These are phyloP conservation scores for Pontoporia blainvillei DNA, from an alignment of 2,113 vertebrate genomes.

Conservation along the genomic window DNA sequence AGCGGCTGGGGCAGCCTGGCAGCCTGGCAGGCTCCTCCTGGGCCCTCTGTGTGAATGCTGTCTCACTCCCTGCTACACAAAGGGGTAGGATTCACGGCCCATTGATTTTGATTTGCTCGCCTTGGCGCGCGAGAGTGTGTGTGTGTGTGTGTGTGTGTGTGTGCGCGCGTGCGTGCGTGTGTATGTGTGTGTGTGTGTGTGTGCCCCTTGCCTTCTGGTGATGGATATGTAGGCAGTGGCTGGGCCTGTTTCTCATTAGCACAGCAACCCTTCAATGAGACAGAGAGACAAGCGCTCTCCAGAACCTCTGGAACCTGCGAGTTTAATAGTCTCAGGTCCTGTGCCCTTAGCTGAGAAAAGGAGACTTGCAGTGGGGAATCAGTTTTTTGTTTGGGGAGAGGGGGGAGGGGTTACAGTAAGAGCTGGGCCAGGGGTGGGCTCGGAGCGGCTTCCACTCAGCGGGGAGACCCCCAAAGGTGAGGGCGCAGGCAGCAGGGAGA, in stretches of 20 bases:
- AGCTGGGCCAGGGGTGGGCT: not conserved
- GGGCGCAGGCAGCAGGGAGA: not conserved
- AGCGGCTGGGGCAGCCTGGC: constrained; percentile 55
- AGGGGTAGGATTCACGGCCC: constrained; percentile 65
- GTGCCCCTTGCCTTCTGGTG: constrained; percentile 7
- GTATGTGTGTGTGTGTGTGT: not conserved
- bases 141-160: not conserved
- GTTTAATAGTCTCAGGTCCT: constrained; percentile 12
- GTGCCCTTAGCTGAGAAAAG: constrained; percentile 29
- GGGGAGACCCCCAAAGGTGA: not conserved
- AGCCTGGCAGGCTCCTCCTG: constrained; percentile 62
- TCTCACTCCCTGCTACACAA: constrained; percentile 47
- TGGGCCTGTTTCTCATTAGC: constrained; percentile 56
- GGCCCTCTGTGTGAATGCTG: constrained; percentile 58
- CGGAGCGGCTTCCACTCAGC: not conserved
- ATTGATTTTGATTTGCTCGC: constrained; percentile 57
- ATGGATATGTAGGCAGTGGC: not conserved
- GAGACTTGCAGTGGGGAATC: not conserved
- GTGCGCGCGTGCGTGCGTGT: not conserved
- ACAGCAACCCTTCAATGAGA: constrained; percentile 36
- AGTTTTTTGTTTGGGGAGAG: not conserved
- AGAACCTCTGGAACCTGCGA: constrained; percentile 25
- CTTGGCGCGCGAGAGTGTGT: not conserved
- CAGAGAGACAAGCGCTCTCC: constrained; percentile 18
- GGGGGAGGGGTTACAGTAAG: not conserved